Base-by-base conservation (phyloP, 1,140 invertebrate species). In the Pteromalus puparum region DNA sequence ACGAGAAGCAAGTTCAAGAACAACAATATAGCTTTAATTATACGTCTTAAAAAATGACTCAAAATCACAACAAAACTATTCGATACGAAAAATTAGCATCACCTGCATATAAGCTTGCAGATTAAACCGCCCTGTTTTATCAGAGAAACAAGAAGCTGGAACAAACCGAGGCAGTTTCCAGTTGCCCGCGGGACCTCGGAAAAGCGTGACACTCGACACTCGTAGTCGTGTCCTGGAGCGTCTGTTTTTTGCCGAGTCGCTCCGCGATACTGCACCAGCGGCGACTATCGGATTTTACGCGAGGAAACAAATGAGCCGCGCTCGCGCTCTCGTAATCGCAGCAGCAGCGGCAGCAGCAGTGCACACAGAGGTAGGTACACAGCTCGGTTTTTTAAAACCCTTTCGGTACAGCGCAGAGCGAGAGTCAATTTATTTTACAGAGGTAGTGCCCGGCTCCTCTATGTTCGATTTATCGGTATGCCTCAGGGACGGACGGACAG, bases 361-460 rank as follows among this genome's bases (percentile, higher is more conserved):
- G 53, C 53, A 61, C 18, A 61, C 53, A n/a, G 21, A 61, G 53
- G 18, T 61, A 61, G 53, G 18, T 61, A 61, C 61, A 18, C 61
- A 46, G 15, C 2, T 4, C 21, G 38, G 21, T 38, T 78, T 34
- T 70, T 68, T 42, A 28, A 42, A 81, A 53, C 42, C 15, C 79
- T 46, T 73, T 72, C 34, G 28, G 34, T 18, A 21, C 21, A n/a
- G 28, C 65, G 21, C 61, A 65, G 61, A 46, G 53, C 28, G 38
- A 67, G 82, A 83, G 87, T 88, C 87, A 85, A 89, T 90, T 90
- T 90, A 90, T 88, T 89, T 89, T 88, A 85, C 81, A 86, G 80
- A 85, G 85, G 53, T 61, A 61, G 18, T 87, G 26, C 24, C 18
- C 34, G 30, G 34, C 82, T 61, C 53, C 78, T 88, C 67, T 84